Base-by-base conservation (phyloP, 2,113 vertebrate genomes). In the Labeo catla region DNA sequence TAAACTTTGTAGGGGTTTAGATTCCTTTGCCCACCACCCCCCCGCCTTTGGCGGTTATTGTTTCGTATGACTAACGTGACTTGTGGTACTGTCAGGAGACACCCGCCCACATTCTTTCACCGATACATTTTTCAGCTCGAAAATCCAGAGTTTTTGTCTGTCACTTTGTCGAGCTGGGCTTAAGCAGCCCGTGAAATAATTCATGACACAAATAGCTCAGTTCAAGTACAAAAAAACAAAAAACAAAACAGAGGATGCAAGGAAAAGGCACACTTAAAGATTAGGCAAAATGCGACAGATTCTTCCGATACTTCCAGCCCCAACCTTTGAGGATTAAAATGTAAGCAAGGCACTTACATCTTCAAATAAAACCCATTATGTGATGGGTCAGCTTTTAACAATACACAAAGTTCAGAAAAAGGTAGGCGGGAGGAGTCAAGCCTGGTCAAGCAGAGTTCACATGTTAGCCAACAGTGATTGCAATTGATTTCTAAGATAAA, bases 171-270 rank as follows among this genome's bases (percentile, higher is more conserved):
- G 49, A 84, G 50, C 81, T n/a, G 28, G 63, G 63, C 21, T 54
- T 73, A 84, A 73, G 68, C 39, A 84, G 47, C 12, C 68, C 1
- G 0, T 59, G 49, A 84, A 84, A 84, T 84, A 84, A 84, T 43
- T 73, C 68, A 84, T 73, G 68, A 73, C 50, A 82, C 63, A 73
- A 84, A 84, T 84, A 73, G 66, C 68, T 73, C 68, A 73, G 82
- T 15, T 12, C 8, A 43, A 57, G n/a, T 9, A 83, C 49, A 73
- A n/a, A 83, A 57, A 23, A 47, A 8, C n/a, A 23, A 2, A 28
- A 39, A n/a, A 49, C 3, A 3, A 72, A 43, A 8, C 9, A 74
- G 8, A 2, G 7, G 23, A 54, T 54, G 2, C 12, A 28, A 45
- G 12, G 59, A 45, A 65, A 61, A 45, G 21, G 59, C 39, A 65